Evolutionary conservation across 2,888 invertebrate species (phyloP), one percentile per base, ranked within the genome.

Genomic region (Aplocera efformata): DNA sequence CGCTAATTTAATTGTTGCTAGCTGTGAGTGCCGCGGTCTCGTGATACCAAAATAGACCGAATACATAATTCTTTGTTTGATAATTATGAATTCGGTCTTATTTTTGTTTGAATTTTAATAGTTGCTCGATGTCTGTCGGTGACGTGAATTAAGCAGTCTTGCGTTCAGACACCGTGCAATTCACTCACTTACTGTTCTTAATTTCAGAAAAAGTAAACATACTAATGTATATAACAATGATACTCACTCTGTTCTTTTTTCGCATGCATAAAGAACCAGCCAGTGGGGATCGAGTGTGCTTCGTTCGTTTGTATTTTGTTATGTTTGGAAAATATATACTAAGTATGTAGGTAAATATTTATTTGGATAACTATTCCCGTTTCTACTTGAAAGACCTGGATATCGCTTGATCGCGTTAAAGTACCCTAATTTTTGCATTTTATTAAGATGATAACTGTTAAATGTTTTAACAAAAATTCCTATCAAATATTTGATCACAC

Each of bases 21-120:
- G 81, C 88, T 88, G 89, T 90, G 91, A 92, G 91, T 91, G 91
- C 90, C 90, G 80, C 78, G 79, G 80, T 81, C 76, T 62, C 67
- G 66, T 75, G 72, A 66, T 61, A 67, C 73, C 50, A 64, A 56
- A 72, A 73, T 72, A 71, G 66, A 72, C 60, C 67, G 62, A 68
- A 63, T 57, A 53, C 61, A 67, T 63, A 27, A 28, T 8, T 32
- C 5, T 11, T 17, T 1, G 1, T 7, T 7, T 8, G 20, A 17
- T 17, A 22, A 31, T 50, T 41, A 53, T 67, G 67, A 53, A 71
- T 74, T 76, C 69, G 69, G 67, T 66, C 66, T 75, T 72, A 70
- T 73, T 68, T 63, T 51, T 56, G 63, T 58, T 71, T 60, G 66
- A 63, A 72, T 75, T 69, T 6, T 64, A 70, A 69, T 66, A 60